Evolutionary conservation across 2,888 invertebrate genomes (phyloP).

Genomic region (Pollenia griseotomentosa): DNA sequence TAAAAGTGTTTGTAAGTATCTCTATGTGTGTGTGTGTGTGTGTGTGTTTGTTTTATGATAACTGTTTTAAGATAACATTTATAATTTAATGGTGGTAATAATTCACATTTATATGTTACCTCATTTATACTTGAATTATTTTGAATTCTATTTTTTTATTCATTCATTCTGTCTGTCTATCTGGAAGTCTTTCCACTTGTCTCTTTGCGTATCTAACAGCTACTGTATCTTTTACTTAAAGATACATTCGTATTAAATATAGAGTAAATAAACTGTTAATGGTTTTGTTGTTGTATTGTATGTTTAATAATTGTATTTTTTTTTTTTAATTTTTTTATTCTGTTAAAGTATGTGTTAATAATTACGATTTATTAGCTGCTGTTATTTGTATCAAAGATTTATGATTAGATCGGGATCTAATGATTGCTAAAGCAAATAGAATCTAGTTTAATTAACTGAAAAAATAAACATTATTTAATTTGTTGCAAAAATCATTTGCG

Average conservation of each 20-base stretch:
- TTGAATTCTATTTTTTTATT: constrained; percentile 12
- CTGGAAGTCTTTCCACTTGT: neutral
- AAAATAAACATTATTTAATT: constrained; percentile 2
- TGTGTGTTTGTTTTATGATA: constrained; percentile 44
- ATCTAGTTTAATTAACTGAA: constrained; percentile 48
- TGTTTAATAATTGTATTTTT: constrained; percentile 8
- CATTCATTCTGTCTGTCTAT: neutral
- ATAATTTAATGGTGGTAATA: constrained; percentile 62
- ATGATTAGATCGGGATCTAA: constrained; percentile 10
- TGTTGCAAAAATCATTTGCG: constrained; percentile 9
- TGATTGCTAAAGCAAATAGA: constrained; percentile 13
- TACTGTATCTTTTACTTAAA: neutral
- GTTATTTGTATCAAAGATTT: constrained; percentile 32
- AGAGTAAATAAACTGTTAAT: constrained; percentile 40
- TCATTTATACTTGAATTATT: constrained; percentile 51
- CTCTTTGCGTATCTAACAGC: neutral
- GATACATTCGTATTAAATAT: neutral
- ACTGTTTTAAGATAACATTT: constrained; percentile 61
- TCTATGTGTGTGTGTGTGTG: neutral
- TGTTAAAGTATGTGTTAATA: constrained; percentile 44
- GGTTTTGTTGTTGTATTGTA: neutral
- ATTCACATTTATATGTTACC: constrained; percentile 58
- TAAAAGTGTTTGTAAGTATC: too few relatives aligned
- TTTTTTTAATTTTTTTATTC: neutral
- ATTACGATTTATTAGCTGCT: constrained; percentile 41